Conservation (phyloP, 2,888 invertebrate species). For the Hololepta plana region DNA sequence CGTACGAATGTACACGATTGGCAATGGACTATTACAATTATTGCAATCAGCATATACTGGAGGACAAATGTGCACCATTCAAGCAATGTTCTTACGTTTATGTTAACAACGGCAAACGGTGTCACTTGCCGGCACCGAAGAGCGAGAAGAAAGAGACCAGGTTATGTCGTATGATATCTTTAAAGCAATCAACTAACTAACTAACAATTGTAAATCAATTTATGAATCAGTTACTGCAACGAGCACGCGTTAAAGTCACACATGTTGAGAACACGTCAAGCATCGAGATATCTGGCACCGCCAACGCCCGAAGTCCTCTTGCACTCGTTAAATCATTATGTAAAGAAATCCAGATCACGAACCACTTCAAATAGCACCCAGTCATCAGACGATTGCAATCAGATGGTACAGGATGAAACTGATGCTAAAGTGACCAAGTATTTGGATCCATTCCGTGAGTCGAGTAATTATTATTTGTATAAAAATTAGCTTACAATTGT, state of each 20-base stretch:
- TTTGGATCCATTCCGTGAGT: constrained; percentile 41
- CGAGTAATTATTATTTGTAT: constrained; percentile 4
- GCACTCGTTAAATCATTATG: constrained; percentile 45
- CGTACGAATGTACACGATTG: constrained; percentile 47
- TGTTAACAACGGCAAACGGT: constrained; percentile 50
- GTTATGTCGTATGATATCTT: too few species aligned
- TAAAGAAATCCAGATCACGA: constrained; percentile 18
- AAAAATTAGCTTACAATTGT: neutral
- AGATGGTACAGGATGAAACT: constrained; percentile 24
- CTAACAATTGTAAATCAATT: constrained; percentile 5
- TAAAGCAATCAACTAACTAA: constrained; percentile 1
- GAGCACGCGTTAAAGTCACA: constrained; percentile 51
- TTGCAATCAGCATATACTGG: constrained; percentile 68
- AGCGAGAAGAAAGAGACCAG: constrained; percentile 45
- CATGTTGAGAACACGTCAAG: constrained; percentile 39
- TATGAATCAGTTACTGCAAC: constrained; percentile 37
- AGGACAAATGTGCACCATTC: constrained; percentile 69
- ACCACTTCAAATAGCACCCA: constrained; percentile 16
- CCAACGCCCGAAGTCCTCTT: constrained; percentile 48
- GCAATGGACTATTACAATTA: constrained; percentile 54
- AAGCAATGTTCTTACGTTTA: constrained; percentile 59
- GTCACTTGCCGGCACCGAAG: constrained; percentile 59
- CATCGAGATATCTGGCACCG: constrained; percentile 39
- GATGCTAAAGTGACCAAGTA: constrained; percentile 27
- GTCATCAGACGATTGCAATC: constrained; percentile 18